A percentile compares a stretch with the other conserved stretches of the same genome.
phyloP scores from a whole-genome alignment of 2,113 vertebrate genomes.

The Rhinolophus sinicus region DNA sequence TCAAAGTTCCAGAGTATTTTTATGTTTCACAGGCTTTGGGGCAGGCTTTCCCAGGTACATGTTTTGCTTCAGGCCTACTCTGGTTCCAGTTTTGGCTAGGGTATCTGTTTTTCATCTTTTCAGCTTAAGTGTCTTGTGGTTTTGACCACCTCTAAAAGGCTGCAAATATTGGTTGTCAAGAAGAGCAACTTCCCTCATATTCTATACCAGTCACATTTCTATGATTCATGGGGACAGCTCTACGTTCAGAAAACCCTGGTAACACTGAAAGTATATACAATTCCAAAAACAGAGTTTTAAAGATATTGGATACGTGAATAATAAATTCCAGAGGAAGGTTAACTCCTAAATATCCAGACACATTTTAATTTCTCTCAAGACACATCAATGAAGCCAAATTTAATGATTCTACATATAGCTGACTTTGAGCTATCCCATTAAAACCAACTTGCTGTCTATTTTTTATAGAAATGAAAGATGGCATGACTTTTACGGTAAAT shows the following conservation, averaged over 20 bases:
- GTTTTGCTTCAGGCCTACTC: background rate
- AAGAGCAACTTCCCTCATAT: background rate
- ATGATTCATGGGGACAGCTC: background rate
- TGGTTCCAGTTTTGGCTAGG: background rate
- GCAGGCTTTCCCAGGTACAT: background rate
- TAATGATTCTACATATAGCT: background rate
- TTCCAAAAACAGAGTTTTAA: slow-evolving; percentile 23
- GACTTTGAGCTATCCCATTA: background rate
- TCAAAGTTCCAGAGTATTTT: background rate
- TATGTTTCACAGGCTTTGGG: background rate
- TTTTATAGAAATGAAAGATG: slow-evolving; percentile 52
- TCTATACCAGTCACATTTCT: background rate
- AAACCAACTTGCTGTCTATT: slow-evolving; percentile 46
- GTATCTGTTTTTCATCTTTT: background rate
- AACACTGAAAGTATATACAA: background rate
- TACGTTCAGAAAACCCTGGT: background rate
- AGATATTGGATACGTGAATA: background rate
- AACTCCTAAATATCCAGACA: background rate
- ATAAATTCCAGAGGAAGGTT: background rate
- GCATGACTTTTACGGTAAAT: slow-evolving; percentile 55
- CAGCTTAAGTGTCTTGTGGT: background rate
- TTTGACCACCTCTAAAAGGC: background rate
- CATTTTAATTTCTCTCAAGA: background rate
- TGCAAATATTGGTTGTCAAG: background rate
- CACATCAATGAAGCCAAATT: background rate